Evolutionary conservation across 2,797 vertebrate genomes (phyloP).

Genomic region (Manis javanica): DNA sequence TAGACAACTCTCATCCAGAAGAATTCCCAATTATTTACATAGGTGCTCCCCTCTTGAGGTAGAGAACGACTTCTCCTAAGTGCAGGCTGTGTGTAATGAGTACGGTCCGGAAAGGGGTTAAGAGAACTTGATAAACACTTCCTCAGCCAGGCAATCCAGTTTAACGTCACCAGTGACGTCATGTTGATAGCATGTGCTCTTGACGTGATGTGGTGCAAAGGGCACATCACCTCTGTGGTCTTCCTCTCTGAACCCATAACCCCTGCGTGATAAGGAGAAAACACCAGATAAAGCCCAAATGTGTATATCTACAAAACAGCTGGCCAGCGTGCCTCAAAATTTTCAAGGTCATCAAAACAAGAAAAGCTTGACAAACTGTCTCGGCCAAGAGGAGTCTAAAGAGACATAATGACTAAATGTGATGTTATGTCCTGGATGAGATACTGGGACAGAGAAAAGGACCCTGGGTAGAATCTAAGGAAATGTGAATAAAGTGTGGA

Average conservation of each 20-base stretch:
- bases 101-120: background rate
- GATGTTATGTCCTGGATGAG: background rate
- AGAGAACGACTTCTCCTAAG: background rate
- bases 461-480: background rate
- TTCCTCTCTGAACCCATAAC: background rate
- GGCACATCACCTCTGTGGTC: background rate
- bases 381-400: background rate
- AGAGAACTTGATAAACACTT: background rate
- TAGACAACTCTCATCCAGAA: background rate
- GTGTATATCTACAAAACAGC: background rate
- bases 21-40: background rate
- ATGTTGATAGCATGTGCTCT: background rate
- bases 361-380: background rate
- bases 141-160: background rate
- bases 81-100: background rate
- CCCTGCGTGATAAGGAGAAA: background rate
- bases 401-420: background rate
- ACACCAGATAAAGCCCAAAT: background rate
- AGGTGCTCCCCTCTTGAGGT: background rate
- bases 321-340: background rate
- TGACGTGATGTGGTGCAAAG: background rate
- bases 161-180: background rate
- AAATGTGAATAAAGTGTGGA: background rate
- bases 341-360: background rate
- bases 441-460: background rate